phyloP scores from a whole-genome alignment of 2,888 invertebrate species.

The Bellardia pandia region DNA sequence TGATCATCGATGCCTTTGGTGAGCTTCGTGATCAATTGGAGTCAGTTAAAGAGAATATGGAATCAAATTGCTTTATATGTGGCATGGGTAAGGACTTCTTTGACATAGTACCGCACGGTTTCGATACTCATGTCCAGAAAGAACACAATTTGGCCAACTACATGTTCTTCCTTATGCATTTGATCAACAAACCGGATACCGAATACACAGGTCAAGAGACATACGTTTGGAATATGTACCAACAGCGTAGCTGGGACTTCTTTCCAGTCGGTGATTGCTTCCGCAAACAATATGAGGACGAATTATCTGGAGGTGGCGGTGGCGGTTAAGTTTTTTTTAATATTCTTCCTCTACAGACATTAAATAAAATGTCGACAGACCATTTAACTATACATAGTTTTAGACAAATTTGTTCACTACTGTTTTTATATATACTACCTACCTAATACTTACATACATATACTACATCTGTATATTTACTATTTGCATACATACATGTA shows the following conservation, averaged over 20 bases:
- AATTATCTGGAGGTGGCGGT: conserved; percentile 87
- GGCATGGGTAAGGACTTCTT: conserved; percentile 99
- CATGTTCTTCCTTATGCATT: conserved; percentile 99
- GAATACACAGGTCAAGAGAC: conserved; percentile 99
- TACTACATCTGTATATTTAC: conserved; percentile 17
- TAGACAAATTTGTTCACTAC: conserved; percentile 64
- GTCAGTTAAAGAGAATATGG: conserved; percentile 99
- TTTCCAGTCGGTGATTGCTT: conserved; percentile 99
- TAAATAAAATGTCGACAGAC: conserved; percentile 55
- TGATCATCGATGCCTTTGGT: conserved; percentile 99
- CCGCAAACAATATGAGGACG: conserved; percentile 99
- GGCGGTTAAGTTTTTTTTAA: conserved; percentile 67
- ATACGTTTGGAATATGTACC: conserved; percentile 99
- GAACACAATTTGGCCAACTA: conserved; percentile 99
- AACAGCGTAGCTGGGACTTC: conserved; percentile 99
- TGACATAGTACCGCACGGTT: conserved; percentile 99
- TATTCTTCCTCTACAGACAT: conserved; percentile 13
- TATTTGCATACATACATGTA: background rate
- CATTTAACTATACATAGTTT: conserved; percentile 65
- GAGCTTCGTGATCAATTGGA: conserved; percentile 99
- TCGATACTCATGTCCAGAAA: conserved; percentile 98
- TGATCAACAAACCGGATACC: conserved; percentile 99
- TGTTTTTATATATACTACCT: conserved; percentile 63
- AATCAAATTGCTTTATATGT: conserved; percentile 99
- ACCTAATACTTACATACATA: conserved; percentile 29